Evolutionary conservation across 2,113 vertebrate species (phyloP), one percentile per base, ranked within the genome.

Genomic region (Crotophaga sulcirostris): DNA sequence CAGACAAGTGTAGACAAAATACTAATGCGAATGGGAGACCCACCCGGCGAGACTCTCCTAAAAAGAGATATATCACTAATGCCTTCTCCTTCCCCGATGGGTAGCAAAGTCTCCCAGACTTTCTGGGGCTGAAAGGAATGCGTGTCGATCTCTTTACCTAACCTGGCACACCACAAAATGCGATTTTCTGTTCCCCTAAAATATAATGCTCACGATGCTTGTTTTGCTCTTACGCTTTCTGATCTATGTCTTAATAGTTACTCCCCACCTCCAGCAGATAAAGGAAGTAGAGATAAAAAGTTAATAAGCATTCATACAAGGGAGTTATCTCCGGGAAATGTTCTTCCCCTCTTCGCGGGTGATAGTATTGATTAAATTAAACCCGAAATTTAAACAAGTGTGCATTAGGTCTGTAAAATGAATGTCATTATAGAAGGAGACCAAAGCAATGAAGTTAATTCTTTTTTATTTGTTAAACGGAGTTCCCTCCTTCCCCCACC

Each of bases 401-500:
- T 96, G 97, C 95, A 94, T 98, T 98, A 98, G 97, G 97, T 97
- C 96, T 96, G 97, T 96, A 97, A 98, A 98, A 98, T 99, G 98
- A 98, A 98, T 98, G 98, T 98, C 97, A 98, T 98, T 98, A 98
- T 52, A 97, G 97, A 97, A 98, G 93, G 88, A 98, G 97, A 98
- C 97, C 97, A 98, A 98, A 98, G 98, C 98, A 98, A 98, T 98
- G 98, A 98, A 98, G 98, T 98, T 98, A 98, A 98, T 98, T 98
- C 98, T 98, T 98, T 98, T 98, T 98, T 98, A 98, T 98, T 98
- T 98, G 98, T 98, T 98, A 98, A 98, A 98, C 97, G 95, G 96
- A 97, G 98, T 98, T 98, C 98, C 98, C 98, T 98, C 98, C 98
- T 98, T 98, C 98, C 97, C 93, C 98, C 98, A 98, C 98, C 98